Evolutionary conservation across 2,888 invertebrate genomes (phyloP), one percentile per base, ranked within the genome.

Genomic region (Nephrotoma guestfalica): DNA sequence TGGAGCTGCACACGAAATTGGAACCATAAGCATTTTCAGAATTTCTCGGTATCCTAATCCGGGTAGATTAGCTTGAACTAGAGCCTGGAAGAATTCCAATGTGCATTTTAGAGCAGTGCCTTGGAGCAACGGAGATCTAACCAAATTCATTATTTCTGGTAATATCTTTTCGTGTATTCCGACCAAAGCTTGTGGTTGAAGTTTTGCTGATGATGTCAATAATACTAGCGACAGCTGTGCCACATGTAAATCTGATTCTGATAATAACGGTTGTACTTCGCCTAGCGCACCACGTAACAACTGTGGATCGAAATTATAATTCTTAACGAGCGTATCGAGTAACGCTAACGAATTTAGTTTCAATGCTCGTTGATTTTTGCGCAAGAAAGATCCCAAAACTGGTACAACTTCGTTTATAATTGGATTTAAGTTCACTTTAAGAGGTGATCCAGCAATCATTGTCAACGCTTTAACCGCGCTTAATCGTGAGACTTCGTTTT

Each of bases 391-490:
- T 43, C 98, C 98, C 86, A 99, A 92, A 87, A 98, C 96, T 2
- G 98, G 98, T 88, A 99, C 94, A 0, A 96, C 97, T 89, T 98
- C 97, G 86, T 95, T 93, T 92, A 97, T 93, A 88, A 97, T 96
- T 5, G 96, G 95, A 87, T 94, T 93, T 86, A 98, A 92, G 91
- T 97, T 96, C 87, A 98, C 96, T 88, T 95, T 94, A 83, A 98
- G 92, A 0, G 97, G 97, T 0, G 97, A 98, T 0, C 96, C 96
- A 41, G 98, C 98, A 86, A 99, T 96, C 93, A 97, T 97, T 6
- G 97, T 98, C 11, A 99, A 92, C 7, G 99, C 98, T 91, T 98
- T 99, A 0, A 99, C 98, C 2, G 99, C 97, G 4, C 98, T 98
- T 47, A 99, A 93, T 41, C 99, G 94, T 0, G 99, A 99, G 86